phyloP scores from a whole-genome alignment of 2,113 vertebrate species.

The Empidonax traillii region DNA sequence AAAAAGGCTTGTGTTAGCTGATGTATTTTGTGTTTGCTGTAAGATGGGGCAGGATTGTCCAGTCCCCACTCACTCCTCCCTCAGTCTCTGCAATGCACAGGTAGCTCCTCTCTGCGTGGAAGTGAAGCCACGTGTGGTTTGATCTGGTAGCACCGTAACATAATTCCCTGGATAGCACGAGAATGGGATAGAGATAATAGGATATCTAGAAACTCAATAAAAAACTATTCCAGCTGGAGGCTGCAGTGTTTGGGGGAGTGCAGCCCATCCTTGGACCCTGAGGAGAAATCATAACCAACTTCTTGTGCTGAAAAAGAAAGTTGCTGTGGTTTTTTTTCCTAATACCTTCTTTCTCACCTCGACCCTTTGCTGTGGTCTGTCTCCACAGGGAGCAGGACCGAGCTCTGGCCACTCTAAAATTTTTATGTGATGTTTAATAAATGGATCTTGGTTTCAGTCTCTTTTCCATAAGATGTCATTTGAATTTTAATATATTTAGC shows the following conservation, averaged over 20 bases:
- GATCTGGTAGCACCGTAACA: background rate
- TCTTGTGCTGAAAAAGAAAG: background rate
- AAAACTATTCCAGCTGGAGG: background rate
- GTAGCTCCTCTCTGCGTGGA: background rate
- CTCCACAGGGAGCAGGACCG: background rate
- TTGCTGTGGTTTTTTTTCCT: background rate
- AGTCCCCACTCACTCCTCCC: background rate
- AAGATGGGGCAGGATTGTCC: background rate
- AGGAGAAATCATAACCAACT: background rate
- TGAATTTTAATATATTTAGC: constrained; percentile 23
- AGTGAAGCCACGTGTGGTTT: background rate
- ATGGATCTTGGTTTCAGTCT: background rate
- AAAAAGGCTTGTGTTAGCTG: background rate
- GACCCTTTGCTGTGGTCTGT: background rate
- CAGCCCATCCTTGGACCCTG: background rate
- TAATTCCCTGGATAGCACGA: background rate
- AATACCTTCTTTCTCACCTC: background rate
- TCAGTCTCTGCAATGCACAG: background rate
- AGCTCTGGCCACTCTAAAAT: background rate
- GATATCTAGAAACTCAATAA: background rate
- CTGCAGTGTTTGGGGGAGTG: background rate
- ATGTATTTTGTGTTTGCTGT: background rate
- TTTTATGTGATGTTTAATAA: constrained; percentile 20
- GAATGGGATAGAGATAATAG: background rate
- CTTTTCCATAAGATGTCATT: background rate